Evolutionary conservation across 2,113 vertebrate species (phyloP).

Genomic region (Hippocampus zosterae): DNA sequence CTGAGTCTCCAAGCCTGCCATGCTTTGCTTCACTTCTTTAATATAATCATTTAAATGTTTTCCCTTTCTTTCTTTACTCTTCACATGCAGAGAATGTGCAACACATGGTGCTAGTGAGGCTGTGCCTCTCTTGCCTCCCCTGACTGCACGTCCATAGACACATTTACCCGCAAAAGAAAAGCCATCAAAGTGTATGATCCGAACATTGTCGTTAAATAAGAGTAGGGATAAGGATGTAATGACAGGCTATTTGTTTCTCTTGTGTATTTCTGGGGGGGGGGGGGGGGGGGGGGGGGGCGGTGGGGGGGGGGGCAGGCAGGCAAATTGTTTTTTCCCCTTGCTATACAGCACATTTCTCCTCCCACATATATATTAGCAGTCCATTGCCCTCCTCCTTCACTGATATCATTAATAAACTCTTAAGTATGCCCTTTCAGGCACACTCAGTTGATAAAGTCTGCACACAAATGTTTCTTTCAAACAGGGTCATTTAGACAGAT

Average conservation of each 20-base stretch:
- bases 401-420: conserved; percentile 18
- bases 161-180: neutral
- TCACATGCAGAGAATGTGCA: no score
- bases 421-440: conserved; percentile 5
- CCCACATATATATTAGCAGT: conserved; percentile 13
- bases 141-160: neutral
- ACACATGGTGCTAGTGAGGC: no score
- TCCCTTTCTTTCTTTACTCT: no score
- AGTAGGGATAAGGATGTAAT: neutral
- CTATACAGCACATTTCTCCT: conserved; percentile 14
- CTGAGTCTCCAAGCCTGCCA: no score
- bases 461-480: conserved; percentile 14
- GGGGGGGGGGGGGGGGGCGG: no score
- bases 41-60: no score
- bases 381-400: conserved; percentile 13
- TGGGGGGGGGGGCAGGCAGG: neutral
- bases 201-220: neutral
- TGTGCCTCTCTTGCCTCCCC: no score
- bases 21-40: no score
- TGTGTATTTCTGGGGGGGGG: neutral
- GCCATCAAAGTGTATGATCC: neutral
- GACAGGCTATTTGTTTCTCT: neutral
- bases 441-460: conserved; percentile 9
- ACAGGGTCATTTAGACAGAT: conserved; percentile 42
- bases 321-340: conserved; percentile 5